Conservation (phyloP, 2,797 vertebrate genomes). For the Scleropages formosus region DNA sequence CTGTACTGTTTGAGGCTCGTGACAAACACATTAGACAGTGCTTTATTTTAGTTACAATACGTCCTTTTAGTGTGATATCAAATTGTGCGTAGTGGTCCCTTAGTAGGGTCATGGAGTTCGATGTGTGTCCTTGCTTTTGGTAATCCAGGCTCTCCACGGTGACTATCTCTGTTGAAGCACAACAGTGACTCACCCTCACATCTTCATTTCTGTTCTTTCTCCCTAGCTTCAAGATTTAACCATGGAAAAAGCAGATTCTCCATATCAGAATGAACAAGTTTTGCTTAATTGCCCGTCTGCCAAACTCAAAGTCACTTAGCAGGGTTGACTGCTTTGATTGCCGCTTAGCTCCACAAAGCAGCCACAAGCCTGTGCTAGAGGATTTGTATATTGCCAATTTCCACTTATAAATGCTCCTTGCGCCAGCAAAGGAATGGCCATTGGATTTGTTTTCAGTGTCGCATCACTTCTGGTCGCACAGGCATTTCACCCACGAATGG, state of each 20-base stretch:
- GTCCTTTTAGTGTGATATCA: not conserved
- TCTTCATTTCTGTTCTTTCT: not conserved
- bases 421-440: not conserved
- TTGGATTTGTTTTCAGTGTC: not conserved
- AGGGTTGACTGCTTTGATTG: not conserved
- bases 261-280: not conserved
- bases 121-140: not conserved
- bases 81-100: not conserved
- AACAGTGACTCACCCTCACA: not conserved
- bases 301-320: not conserved
- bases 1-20: no score
- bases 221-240: not conserved
- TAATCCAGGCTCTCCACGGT: not conserved
- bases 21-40: not conserved
- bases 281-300: conserved; percentile 8
- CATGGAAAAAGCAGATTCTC: not conserved
- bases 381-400: conserved; percentile 8
- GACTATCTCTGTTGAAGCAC: not conserved
- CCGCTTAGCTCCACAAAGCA: not conserved
- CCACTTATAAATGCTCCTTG: not conserved
- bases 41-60: conserved; percentile 9
- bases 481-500: not conserved
- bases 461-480: not conserved
- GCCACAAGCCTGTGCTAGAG: not conserved
- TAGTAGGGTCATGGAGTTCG: not conserved